Percentiles rank a stretch among this genome's conserved stretches.
These are phyloP conservation scores for Setipinna tenuifilis DNA, from an alignment of 2,797 vertebrate genomes.

Conservation along the genomic window DNA sequence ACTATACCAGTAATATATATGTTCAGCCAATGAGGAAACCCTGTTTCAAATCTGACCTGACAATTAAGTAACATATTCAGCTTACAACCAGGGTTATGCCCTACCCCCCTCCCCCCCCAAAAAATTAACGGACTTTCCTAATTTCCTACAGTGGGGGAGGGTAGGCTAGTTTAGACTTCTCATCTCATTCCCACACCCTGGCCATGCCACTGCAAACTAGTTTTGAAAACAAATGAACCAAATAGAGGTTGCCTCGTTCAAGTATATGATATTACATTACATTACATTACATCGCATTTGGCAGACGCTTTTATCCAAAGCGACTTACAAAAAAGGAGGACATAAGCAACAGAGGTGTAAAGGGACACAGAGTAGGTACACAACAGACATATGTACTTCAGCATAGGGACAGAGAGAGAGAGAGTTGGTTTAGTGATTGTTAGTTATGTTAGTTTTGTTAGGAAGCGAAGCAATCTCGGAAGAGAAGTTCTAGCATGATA, in stretches of 20 bases:
- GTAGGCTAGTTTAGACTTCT: not conserved
- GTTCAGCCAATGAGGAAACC: not conserved
- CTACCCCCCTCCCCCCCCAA: not conserved
- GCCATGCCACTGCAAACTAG: slow-evolving; percentile 10
- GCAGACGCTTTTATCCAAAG: too few species aligned
- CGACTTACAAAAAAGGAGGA: too few species aligned
- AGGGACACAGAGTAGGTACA: too few species aligned
- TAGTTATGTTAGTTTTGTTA: too few species aligned
- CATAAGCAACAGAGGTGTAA: too few species aligned
- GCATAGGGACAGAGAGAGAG: too few species aligned
- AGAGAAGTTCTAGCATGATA: too few species aligned
- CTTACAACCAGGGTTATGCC: not conserved
- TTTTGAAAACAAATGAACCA: slow-evolving; percentile 14
- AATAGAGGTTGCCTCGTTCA: not conserved
- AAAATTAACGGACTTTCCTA: slow-evolving; percentile 13
- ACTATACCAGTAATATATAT: not conserved
- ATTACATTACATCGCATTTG: too few species aligned
- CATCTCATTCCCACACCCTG: slow-evolving; percentile 2
- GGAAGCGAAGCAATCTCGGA: too few species aligned
- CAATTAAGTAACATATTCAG: not conserved
- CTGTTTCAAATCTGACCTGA: not conserved
- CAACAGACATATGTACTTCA: too few species aligned
- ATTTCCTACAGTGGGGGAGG: not conserved
- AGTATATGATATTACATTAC: not conserved
- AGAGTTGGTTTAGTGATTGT: too few species aligned